A percentile compares a stretch with the other conserved stretches of the same genome.
These are phyloP conservation scores for Syngnathus floridae DNA, from an alignment of 2,113 vertebrate species.

Conservation along the genomic window DNA sequence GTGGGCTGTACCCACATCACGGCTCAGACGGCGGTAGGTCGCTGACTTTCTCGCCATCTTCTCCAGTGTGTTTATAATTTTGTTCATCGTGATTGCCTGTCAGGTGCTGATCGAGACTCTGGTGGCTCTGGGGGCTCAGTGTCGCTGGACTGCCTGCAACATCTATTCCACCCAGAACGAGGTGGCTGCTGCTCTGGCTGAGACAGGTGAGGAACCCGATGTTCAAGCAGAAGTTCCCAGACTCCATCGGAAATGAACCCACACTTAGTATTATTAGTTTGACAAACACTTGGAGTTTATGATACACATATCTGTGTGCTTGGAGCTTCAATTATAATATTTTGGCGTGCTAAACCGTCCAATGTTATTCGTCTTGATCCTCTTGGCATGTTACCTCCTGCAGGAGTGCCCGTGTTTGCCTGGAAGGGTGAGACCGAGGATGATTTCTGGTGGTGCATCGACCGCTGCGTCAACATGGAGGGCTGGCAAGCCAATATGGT, in stretches of 20 bases:
- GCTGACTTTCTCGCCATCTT: background rate
- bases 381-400: slow-evolving; percentile 26
- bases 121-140: slow-evolving; percentile 92
- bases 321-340: too few species aligned
- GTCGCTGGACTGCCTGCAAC: slow-evolving; percentile 97
- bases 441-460: slow-evolving; percentile 99
- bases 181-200: slow-evolving; percentile 90
- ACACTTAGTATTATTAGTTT: background rate
- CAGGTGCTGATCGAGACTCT: slow-evolving; percentile 97
- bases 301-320: too few species aligned
- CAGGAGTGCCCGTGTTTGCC: slow-evolving; percentile 93
- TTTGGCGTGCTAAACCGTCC: background rate
- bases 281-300: background rate
- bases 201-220: slow-evolving; percentile 75
- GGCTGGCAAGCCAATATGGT: slow-evolving; percentile 99
- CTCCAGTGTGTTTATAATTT: background rate
- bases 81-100: background rate
- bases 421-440: slow-evolving; percentile 99
- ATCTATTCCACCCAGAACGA: slow-evolving; percentile 99
- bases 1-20: slow-evolving; percentile 98
- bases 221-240: background rate
- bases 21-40: slow-evolving; percentile 91
- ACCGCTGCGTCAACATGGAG: slow-evolving; percentile 89
- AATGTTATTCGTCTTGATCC: background rate
- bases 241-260: background rate